Percentiles rank a stretch among this genome's conserved stretches.
Evolutionary conservation across 1,140 invertebrate species (phyloP).

Genomic region (Halesus radiatus): DNA sequence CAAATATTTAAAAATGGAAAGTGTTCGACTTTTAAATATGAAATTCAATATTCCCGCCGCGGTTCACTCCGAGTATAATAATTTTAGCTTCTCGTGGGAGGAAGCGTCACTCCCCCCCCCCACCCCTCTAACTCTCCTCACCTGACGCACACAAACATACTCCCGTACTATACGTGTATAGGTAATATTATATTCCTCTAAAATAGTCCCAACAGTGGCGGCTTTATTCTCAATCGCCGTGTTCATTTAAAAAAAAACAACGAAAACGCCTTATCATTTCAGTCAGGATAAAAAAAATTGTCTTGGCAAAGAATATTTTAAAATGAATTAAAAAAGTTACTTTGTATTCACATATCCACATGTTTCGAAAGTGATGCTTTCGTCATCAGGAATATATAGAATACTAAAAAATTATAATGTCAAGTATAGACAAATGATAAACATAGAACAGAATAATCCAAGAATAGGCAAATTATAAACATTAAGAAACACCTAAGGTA

Average conservation of each 20-base stretch:
- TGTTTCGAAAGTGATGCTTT: too few species aligned
- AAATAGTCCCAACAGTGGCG: background rate
- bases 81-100: slow-evolving; percentile 41
- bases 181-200: background rate
- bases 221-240: slow-evolving; percentile 19
- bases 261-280: too few species aligned
- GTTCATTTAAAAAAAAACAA: background rate
- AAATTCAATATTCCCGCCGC: slow-evolving; percentile 38
- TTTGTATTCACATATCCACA: too few species aligned
- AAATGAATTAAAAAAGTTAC: too few species aligned
- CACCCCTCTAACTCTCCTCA: background rate
- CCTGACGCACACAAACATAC: background rate
- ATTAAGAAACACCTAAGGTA: too few species aligned
- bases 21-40: slow-evolving; percentile 34
- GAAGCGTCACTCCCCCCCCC: slow-evolving; percentile 17
- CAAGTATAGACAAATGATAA: too few species aligned
- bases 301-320: too few species aligned
- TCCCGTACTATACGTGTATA: background rate
- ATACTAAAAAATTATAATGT: too few species aligned
- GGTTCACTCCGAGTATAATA: slow-evolving; percentile 14
- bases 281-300: too few species aligned
- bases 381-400: too few species aligned
- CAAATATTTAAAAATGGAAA: slow-evolving; percentile 24
- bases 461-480: too few species aligned
- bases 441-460: too few species aligned